Evolutionary conservation across 2,888 invertebrate genomes (phyloP).

Genomic region (Lasius fuliginosus): DNA sequence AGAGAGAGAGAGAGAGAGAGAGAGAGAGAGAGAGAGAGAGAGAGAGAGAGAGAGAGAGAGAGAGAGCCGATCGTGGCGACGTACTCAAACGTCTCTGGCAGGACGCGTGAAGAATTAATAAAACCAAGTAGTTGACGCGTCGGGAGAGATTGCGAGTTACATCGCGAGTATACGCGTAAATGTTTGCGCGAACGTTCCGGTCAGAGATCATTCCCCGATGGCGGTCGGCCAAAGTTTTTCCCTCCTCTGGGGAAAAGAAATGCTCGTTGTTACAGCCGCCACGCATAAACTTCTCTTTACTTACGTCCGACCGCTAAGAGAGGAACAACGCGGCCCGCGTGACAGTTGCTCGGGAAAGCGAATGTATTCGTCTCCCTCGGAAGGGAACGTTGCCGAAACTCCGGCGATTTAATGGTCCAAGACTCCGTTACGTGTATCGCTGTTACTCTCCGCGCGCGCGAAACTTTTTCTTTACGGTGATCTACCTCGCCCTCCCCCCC

Average conservation of each 20-base stretch:
- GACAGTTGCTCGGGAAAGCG: conserved; percentile 37
- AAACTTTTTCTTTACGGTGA: conserved; percentile 53
- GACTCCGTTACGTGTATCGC: conserved; percentile 51
- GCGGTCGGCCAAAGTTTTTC: conserved; percentile 55
- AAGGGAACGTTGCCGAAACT: conserved; percentile 56
- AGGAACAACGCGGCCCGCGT: conserved; percentile 49
- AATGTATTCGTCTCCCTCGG: conserved; percentile 56
- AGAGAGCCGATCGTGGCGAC: neutral
- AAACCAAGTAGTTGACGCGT: neutral
- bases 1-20: neutral
- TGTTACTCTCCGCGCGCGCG: conserved; percentile 30
- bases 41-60: neutral
- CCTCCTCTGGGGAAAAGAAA: conserved; percentile 10
- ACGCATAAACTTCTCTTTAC: conserved; percentile 68
- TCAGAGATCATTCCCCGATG: conserved; percentile 35
- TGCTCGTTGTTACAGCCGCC: conserved; percentile 54
- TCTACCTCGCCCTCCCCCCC: conserved; percentile 13
- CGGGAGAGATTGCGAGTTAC: neutral
- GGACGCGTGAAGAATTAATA: conserved; percentile 27
- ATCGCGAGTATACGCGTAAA: neutral
- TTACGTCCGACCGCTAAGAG: conserved; percentile 56
- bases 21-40: neutral
- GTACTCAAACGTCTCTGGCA: neutral
- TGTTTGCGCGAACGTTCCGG: neutral
- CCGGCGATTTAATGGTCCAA: conserved; percentile 59